Evolutionary conservation across 2,888 invertebrate genomes (phyloP), one percentile per base, ranked within the genome.

Genomic region (Clusia tigrina): DNA sequence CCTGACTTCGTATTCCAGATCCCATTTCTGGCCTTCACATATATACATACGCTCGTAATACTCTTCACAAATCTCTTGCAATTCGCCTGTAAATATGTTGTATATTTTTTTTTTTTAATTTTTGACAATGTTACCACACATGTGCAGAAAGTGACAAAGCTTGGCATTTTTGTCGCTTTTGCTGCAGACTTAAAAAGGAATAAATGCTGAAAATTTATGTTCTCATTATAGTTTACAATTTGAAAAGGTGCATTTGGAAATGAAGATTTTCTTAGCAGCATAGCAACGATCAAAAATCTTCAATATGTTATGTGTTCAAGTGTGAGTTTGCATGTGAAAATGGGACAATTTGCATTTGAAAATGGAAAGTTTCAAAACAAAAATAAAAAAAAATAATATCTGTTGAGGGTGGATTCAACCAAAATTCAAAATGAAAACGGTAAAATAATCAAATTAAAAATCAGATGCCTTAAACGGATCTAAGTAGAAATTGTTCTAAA

Each of bases 1-100:
- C 89, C 96, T 93, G 89, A 98, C 96, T 91, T 96, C 95, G 89
- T 94, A 93, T 92, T 98, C 98, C 94, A 98, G 95, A 93, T 98
- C 98, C 93, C 97, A 98, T 90, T 98, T 98, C 89, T 96, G 95
- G 89, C 95, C 93, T 91, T 98, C 98, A 90, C 96, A 94, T 89
- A 91, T 89, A 90, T 92, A 92, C 91, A 97, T 91, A 89, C 95
- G 95, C 87, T 94, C 92, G 91, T 93, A 92, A 91, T 96, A 95
- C 88, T 94, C 92, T 91, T 94, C 91, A 89, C 93, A 90, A 89
- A 96, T 92, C 89, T 90, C 90, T 90, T 92, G 92, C 89, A 96
- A 91, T 87, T 90, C 83, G 80, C 80, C 84, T 84, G 83, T 69
- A 83, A 74, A 73, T 75, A 73, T 71, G 63, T 67, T 59, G 61